Evolutionary conservation across 1,140 invertebrate species (phyloP).

Genomic region (Druon quercuslanigerum): DNA sequence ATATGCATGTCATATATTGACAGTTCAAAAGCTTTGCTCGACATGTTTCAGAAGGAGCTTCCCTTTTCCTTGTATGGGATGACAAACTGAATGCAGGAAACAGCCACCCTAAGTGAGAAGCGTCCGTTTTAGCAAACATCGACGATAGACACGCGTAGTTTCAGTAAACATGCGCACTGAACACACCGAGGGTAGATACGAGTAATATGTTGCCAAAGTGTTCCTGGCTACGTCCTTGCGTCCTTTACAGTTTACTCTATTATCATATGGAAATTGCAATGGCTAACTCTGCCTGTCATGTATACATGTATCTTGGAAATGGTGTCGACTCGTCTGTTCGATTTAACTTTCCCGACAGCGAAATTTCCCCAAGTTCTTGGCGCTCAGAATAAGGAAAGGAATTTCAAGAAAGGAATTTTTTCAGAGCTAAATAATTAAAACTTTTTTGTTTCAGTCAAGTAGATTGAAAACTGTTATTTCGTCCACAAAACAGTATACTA

Average conservation of each 20-base stretch:
- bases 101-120: not conserved
- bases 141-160: not conserved
- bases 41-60: too few relatives aligned
- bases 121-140: not conserved
- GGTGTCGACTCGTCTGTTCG: slow-evolving; percentile 14
- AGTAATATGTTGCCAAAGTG: not conserved
- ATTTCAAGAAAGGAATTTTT: too few relatives aligned
- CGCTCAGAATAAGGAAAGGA: not conserved
- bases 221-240: not conserved
- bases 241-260: not conserved
- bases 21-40: too few relatives aligned
- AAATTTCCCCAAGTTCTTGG: slow-evolving; percentile 14
- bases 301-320: not conserved
- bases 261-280: slow-evolving; percentile 36
- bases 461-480: too few relatives aligned
- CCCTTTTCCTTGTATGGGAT: not conserved
- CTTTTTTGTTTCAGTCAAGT: too few relatives aligned
- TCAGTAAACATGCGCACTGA: slow-evolving; percentile 9
- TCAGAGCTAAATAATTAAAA: too few relatives aligned
- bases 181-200: not conserved
- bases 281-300: not conserved
- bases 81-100: not conserved
- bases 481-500: too few relatives aligned
- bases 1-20: too few relatives aligned
- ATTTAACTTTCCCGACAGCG: slow-evolving; percentile 38